A percentile compares a stretch with the other conserved stretches of the same genome.
Evolutionary conservation across 2,797 vertebrate genomes (phyloP).

Genomic region (Sparidentex hasta): DNA sequence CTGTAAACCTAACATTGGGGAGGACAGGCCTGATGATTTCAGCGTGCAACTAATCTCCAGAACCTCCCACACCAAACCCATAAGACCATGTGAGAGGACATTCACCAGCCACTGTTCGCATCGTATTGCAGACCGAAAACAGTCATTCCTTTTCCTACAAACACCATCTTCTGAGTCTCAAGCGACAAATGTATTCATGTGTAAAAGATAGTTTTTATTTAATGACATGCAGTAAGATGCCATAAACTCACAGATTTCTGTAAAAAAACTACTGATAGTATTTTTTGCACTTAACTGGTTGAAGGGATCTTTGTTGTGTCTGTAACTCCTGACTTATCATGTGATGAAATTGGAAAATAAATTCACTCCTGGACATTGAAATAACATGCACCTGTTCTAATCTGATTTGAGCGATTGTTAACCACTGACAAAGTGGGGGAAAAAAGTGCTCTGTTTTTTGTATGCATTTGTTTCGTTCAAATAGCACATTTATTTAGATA

Average conservation of each 20-base stretch:
- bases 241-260: constrained; percentile 24
- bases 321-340: constrained; percentile 10
- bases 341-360: constrained; percentile 48
- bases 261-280: constrained; percentile 36
- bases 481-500: background rate
- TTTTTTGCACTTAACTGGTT: constrained; percentile 23
- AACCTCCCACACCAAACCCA: constrained; percentile 54
- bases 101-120: background rate
- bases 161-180: constrained; percentile 25
- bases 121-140: background rate
- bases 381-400: background rate
- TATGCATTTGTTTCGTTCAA: background rate
- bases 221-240: background rate
- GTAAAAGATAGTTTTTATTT: constrained; percentile 8
- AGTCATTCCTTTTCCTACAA: constrained; percentile 45
- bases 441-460: background rate
- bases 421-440: too few species aligned
- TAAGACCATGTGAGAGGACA: constrained; percentile 45
- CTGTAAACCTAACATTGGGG: constrained; percentile 88
- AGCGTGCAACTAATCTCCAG: constrained; percentile 87
- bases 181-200: constrained; percentile 4
- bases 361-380: constrained; percentile 8
- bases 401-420: too few species aligned
- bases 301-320: background rate
- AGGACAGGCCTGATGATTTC: constrained; percentile 86